Base-by-base conservation (phyloP, 2,888 invertebrate species). In the Erynnis tages region DNA sequence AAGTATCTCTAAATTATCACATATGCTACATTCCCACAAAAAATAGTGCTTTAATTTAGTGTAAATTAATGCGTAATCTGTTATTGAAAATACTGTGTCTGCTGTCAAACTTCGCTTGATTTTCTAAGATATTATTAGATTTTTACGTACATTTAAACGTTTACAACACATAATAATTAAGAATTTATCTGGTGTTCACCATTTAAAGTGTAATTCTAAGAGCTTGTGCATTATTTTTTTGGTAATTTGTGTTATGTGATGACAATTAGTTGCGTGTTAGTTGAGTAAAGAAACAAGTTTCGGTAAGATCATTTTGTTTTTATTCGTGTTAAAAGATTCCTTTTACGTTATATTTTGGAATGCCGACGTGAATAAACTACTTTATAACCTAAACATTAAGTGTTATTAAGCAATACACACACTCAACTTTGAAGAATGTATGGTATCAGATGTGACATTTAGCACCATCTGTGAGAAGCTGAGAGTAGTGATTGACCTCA, bases 61-160 rank as follows among this genome's bases (percentile, higher is more conserved):
- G 44, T 61, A 23, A 48, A 57, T 61, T 47, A 50, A 35, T 45
- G 50, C 38, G 38, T 63, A 76, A 74, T 68, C 59, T 54, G 54
- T 54, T 59, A 55, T 60, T 53, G 61, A 76, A 76, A 67, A 63
- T 66, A 55, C 54, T 61, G 68, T 68, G 71, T 74, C 82, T 79
- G 73, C 79, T 82, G 82, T 83, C 82, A 82, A 72, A 73, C 57
- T 70, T 47, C 23, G 29, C 17, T 16, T 43, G 30, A 54, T 45
- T 54, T 56, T 14, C n/a, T 46, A 5, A 19, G 41, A 34, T 40
- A 53, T 25, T 53, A 54, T 54, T 46, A 66, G 65, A 73, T 71
- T 68, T 67, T 58, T 46, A 37, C 56, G 53, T 65, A 65, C 66
- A 63, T 68, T 61, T 57, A 34, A 55, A 60, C 59, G 61, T 61